Evolutionary conservation across 2,797 vertebrate species (phyloP).

Genomic region (Halcyon chelicuti): DNA sequence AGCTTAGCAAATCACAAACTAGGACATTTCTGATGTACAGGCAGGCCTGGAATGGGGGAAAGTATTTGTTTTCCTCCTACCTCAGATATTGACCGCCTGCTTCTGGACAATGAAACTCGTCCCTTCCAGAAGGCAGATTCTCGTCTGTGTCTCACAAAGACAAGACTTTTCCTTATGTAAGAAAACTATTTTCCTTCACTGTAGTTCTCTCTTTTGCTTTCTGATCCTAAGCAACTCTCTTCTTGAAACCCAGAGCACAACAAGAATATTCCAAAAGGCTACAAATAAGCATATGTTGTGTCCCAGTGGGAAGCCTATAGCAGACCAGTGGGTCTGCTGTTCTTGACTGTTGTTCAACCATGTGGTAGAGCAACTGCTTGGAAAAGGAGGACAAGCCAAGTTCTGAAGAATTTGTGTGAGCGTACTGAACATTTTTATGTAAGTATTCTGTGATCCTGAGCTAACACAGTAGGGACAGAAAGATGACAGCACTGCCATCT

Average conservation of each 20-base stretch:
- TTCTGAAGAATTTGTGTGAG: neutral
- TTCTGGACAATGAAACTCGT: neutral
- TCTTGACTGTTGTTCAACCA: neutral
- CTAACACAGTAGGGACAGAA: neutral
- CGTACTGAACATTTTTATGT: neutral
- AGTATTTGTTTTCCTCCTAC: neutral
- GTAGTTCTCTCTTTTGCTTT: neutral
- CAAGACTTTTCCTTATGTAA: rapidly evolving
- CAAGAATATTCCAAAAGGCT: neutral
- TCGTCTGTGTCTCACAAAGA: neutral
- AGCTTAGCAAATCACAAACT: neutral
- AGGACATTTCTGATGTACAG: neutral
- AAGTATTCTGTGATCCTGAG: neutral
- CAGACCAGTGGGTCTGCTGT: neutral
- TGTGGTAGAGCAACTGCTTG: neutral
- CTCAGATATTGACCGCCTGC: neutral
- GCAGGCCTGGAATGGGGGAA: neutral
- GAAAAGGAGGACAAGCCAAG: neutral
- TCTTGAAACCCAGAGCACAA: neutral
- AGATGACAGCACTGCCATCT: neutral
- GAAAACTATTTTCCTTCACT: neutral
- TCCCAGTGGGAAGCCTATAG: neutral
- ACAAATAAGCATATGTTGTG: neutral
- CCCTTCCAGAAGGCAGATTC: neutral
- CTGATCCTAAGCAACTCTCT: neutral